Conservation (phyloP, 2,797 vertebrate genomes). For the Rhinatrema bivittatum region DNA sequence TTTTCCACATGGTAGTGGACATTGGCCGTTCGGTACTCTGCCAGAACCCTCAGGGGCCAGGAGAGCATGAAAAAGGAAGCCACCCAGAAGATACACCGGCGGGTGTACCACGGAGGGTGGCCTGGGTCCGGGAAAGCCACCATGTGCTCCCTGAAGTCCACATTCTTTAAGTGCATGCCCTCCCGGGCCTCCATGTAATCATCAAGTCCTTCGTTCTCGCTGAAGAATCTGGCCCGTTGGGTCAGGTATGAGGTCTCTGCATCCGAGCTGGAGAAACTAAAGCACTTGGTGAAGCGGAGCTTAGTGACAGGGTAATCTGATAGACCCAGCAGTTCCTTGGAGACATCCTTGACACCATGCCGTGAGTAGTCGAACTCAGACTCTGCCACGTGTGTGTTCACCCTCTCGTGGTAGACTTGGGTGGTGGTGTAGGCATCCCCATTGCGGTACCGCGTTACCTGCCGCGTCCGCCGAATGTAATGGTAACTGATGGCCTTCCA, state of each 20-base stretch:
- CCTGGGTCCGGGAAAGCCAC: conserved; percentile 75
- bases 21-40: conserved; percentile 73
- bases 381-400: conserved; percentile 49
- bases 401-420: conserved; percentile 63
- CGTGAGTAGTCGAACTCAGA: conserved; percentile 69
- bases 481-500: conserved; percentile 72
- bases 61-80: conserved; percentile 73
- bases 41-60: conserved; percentile 77
- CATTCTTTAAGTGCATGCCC: conserved; percentile 85
- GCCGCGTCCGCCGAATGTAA: conserved; percentile 76
- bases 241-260: conserved; percentile 82
- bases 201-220: conserved; percentile 82
- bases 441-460: conserved; percentile 83
- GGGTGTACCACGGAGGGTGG: conserved; percentile 77
- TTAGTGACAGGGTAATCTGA: conserved; percentile 47
- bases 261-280: conserved; percentile 61
- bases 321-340: conserved; percentile 58
- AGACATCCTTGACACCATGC: conserved; percentile 69
- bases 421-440: conserved; percentile 86
- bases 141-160: conserved; percentile 84
- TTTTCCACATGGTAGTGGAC: conserved; percentile 91
- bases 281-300: conserved; percentile 66
- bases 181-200: conserved; percentile 89
- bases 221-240: conserved; percentile 78
- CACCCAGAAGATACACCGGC: conserved; percentile 76